These are phyloP conservation scores for Tapirus indicus DNA, from an alignment of 2,797 vertebrate genomes.

Conservation along the genomic window DNA sequence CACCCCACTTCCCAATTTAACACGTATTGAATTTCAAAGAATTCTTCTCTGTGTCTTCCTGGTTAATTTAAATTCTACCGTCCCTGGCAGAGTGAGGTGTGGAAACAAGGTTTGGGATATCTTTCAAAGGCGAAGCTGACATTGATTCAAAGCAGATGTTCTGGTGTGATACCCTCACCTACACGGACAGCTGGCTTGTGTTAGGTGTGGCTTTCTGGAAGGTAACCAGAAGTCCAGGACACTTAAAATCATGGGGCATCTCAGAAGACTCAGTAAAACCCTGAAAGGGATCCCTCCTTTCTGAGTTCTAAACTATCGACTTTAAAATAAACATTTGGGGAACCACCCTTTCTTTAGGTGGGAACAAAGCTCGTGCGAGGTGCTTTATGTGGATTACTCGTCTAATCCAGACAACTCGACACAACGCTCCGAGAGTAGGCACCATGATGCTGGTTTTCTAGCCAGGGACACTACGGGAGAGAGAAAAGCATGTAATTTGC, in stretches of 20 bases:
- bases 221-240: neutral
- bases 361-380: neutral
- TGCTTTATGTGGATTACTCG: neutral
- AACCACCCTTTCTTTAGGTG: neutral
- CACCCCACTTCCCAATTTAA: neutral
- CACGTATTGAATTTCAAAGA: constrained; percentile 64
- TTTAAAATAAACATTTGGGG: neutral
- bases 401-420: neutral
- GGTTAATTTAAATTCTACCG: constrained; percentile 55
- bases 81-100: neutral
- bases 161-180: neutral
- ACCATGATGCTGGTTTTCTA: neutral
- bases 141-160: constrained; percentile 39
- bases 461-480: neutral
- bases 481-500: neutral
- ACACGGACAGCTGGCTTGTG: neutral
- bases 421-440: neutral
- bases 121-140: constrained; percentile 48
- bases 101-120: constrained; percentile 32
- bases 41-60: constrained; percentile 50
- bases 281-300: neutral
- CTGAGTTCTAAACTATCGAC: constrained; percentile 37
- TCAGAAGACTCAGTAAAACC: neutral
- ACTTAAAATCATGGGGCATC: neutral
- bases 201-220: constrained; percentile 46